phyloP scores from a whole-genome alignment of 2,797 vertebrate genomes.

The Agapornis canus region DNA sequence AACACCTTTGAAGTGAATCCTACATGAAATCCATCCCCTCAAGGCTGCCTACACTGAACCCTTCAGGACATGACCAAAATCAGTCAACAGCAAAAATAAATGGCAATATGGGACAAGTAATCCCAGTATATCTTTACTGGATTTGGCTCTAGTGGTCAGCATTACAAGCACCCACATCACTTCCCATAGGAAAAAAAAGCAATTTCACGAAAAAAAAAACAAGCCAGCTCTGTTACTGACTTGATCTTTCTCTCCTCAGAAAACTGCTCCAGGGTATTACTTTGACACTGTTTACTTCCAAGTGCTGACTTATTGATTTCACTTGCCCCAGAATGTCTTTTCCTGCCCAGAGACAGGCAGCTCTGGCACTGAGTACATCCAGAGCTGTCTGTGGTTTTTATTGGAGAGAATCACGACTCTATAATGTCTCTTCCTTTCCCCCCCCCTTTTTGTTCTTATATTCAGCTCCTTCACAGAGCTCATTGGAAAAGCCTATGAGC shows the following conservation, averaged over 20 bases:
- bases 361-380: neutral
- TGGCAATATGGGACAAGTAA: neutral
- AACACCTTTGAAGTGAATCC: neutral
- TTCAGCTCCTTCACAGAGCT: neutral
- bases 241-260: neutral
- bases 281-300: neutral
- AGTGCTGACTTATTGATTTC: neutral
- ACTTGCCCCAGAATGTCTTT: neutral
- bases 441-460: neutral
- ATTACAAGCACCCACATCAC: fast-evolving
- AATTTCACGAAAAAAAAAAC: neutral
- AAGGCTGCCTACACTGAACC: neutral
- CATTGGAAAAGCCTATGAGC: neutral
- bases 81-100: neutral
- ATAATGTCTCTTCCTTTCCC: neutral
- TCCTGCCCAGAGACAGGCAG: neutral
- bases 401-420: neutral
- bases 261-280: neutral
- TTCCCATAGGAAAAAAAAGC: neutral
- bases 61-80: neutral
- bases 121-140: neutral
- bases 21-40: neutral
- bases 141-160: neutral
- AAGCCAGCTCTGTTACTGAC: neutral
- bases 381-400: neutral